Evolutionary conservation across 2,888 invertebrate genomes (phyloP).

Genomic region (Andrena marginata): DNA sequence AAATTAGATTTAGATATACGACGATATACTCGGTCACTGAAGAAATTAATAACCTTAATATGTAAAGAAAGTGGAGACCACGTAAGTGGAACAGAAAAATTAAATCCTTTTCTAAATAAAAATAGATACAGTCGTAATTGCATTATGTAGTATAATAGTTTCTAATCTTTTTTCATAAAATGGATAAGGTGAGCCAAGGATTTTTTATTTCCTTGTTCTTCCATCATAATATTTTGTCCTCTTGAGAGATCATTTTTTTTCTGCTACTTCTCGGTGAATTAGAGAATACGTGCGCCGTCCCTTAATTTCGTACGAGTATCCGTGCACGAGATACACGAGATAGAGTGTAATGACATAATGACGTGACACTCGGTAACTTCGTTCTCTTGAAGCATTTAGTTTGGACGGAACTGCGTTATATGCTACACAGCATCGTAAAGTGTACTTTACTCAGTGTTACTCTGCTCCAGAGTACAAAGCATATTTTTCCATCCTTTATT

Average conservation of each 20-base stretch:
- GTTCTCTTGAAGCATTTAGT: slow-evolving; percentile 35
- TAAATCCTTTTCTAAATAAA: too few relatives aligned
- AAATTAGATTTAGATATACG: too few relatives aligned
- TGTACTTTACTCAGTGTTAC: slow-evolving; percentile 15
- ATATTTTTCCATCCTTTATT: slow-evolving; percentile 24
- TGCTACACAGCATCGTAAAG: slow-evolving; percentile 20
- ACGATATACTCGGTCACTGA: too few relatives aligned
- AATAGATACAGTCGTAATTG: too few relatives aligned
- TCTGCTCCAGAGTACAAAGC: slow-evolving; percentile 6
- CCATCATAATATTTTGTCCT: too few relatives aligned
- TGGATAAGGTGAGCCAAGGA: too few relatives aligned
- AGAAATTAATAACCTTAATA: too few relatives aligned
- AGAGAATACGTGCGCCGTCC: background rate
- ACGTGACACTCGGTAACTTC: slow-evolving; percentile 38
- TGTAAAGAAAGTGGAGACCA: too few relatives aligned
- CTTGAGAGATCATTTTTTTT: background rate
- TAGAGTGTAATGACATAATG: slow-evolving; percentile 37
- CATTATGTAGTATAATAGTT: too few relatives aligned
- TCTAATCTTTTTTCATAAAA: too few relatives aligned
- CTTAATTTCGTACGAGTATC: slow-evolving; percentile 7
- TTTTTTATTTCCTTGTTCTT: too few relatives aligned
- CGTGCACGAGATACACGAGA: background rate
- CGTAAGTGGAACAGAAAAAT: too few relatives aligned
- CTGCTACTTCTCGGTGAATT: background rate
- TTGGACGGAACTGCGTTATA: slow-evolving; percentile 16